phyloP scores from a whole-genome alignment of 1,140 invertebrate genomes.

The Leptestheria dahalacensis region DNA sequence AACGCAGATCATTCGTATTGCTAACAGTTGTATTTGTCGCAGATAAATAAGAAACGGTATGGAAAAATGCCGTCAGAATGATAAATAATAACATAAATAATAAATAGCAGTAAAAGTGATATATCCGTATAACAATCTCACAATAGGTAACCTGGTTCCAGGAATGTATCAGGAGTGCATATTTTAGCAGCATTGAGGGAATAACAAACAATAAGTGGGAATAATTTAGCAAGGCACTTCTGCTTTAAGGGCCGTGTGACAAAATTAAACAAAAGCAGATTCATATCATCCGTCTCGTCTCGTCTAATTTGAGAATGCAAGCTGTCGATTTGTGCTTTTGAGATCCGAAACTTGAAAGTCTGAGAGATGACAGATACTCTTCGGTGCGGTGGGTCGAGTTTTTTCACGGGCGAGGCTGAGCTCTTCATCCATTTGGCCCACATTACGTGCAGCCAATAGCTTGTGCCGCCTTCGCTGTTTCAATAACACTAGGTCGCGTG shows the following conservation, averaged over 20 bases:
- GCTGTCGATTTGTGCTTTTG: no score
- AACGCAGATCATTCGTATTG: no score
- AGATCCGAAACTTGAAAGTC: not conserved
- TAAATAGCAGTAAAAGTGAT: not conserved
- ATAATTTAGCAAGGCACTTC: not conserved
- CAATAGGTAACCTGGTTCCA: not conserved
- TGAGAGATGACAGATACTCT: not conserved
- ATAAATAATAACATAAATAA: not conserved
- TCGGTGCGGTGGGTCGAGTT: not conserved
- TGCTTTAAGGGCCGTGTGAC: no score
- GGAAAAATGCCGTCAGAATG: no score
- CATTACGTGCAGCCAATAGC: conserved; percentile 7
- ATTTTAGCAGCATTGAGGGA: no score
- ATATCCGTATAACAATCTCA: not conserved
- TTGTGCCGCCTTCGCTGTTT: conserved; percentile 4
- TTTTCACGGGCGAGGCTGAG: no score
- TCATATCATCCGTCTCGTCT: no score
- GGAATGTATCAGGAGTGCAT: not conserved
- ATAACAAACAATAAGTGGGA: not conserved
- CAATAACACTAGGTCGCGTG: conserved; percentile 3
- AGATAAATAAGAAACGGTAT: no score
- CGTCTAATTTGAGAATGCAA: no score
- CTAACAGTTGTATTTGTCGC: no score
- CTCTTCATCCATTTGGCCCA: no score
- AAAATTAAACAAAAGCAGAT: no score